These are phyloP conservation scores for Drosophila ananassae DNA, from an alignment of 1,140 invertebrate genomes.

Conservation along the genomic window DNA sequence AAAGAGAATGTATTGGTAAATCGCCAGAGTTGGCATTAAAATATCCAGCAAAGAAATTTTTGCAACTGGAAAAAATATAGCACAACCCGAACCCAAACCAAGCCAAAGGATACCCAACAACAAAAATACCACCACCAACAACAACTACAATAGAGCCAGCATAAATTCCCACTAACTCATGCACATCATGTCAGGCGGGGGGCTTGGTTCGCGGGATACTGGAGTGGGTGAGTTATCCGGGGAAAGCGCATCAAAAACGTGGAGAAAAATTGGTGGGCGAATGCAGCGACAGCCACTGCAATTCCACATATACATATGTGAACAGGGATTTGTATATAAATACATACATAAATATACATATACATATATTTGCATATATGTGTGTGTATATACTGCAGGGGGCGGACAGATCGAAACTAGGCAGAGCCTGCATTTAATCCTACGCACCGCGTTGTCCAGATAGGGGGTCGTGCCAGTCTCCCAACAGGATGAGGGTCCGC, in stretches of 20 bases:
- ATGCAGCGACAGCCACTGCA: slow-evolving; percentile 31
- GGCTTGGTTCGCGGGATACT: too few relatives aligned
- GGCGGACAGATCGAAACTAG: slow-evolving; percentile 50
- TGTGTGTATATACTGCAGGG: slow-evolving; percentile 17
- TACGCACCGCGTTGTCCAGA: slow-evolving; percentile 55
- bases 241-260: slow-evolving; percentile 63
- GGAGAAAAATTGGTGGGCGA: slow-evolving; percentile 61
- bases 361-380: slow-evolving; percentile 8
- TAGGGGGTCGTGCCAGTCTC: slow-evolving; percentile 3
- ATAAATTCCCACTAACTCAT: slow-evolving; percentile 56
- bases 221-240: background rate
- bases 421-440: slow-evolving; percentile 63
- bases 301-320: slow-evolving; percentile 8
- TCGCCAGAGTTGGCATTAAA: slow-evolving; percentile 35
- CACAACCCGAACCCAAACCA: slow-evolving; percentile 22
- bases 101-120: slow-evolving; percentile 24
- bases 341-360: slow-evolving; percentile 10
- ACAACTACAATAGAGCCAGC: slow-evolving; percentile 33
- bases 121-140: slow-evolving; percentile 15
- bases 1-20: slow-evolving; percentile 26
- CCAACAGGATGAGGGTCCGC: slow-evolving; percentile 3
- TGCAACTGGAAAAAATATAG: slow-evolving; percentile 51
- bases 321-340: slow-evolving; percentile 24
- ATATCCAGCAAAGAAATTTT: slow-evolving; percentile 41
- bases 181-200: slow-evolving; percentile 3